These are phyloP conservation scores for Epirrhoe tristata DNA, from an alignment of 2,888 invertebrate species.

Conservation along the genomic window DNA sequence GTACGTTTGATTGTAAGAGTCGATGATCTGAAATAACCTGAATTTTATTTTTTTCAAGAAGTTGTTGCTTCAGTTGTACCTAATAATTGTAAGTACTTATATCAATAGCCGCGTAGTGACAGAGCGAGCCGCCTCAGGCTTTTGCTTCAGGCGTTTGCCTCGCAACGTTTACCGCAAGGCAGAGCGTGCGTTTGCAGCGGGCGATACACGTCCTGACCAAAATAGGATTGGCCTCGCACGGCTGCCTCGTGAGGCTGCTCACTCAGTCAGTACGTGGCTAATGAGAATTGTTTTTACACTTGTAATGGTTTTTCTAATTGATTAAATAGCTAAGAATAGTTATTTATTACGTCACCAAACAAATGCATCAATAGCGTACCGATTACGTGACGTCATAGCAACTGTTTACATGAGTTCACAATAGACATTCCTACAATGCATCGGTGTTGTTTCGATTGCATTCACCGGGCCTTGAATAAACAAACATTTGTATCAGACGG, in stretches of 20 bases:
- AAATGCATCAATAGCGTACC: conserved; percentile 12
- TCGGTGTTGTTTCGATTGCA: conserved; percentile 29
- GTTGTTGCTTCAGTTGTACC: not conserved
- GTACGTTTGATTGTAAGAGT: not conserved
- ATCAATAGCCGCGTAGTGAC: no score
- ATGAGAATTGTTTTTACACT: no score
- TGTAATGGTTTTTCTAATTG: not conserved
- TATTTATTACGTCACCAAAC: conserved; percentile 8
- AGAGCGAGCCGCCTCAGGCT: no score
- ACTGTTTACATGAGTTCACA: conserved; percentile 42
- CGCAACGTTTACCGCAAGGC: no score
- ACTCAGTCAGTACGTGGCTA: no score
- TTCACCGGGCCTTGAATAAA: conserved; percentile 33
- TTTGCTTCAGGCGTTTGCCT: no score
- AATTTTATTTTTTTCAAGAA: no score
- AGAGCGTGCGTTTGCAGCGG: no score
- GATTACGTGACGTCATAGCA: conserved; percentile 15
- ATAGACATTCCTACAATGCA: conserved; percentile 37
- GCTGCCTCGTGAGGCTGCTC: no score
- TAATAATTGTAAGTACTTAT: no score
- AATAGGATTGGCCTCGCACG: no score
- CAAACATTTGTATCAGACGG: conserved; percentile 30
- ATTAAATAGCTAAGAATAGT: not conserved
- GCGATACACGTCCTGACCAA: no score
- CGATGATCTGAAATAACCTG: not conserved